Base-by-base conservation (phyloP, 37 sponge, comb jelly and placozoan species). In the Spongilla lacustris region DNA sequence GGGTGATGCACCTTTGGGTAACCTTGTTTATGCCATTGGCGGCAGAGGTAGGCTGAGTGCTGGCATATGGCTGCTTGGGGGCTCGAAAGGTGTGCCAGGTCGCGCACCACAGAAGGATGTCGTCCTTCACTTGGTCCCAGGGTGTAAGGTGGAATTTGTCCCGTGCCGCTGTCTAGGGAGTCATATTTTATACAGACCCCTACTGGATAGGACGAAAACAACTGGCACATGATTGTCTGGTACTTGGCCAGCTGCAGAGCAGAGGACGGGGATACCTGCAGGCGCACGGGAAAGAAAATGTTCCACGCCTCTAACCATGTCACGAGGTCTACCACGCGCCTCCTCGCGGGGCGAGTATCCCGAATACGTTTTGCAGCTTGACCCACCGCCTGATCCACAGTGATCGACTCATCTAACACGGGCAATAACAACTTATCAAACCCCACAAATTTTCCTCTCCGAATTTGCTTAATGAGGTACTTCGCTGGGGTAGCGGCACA, bases 231-330 rank as follows among this genome's bases (percentile, higher is more conserved):
- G 66, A 77, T 10, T 21, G 78, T 69, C 78, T 85, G 86, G 69
- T 85, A 85, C 30, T 77, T 77, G 50, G 50, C 71, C 19, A 85
- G 70, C 27, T 85, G 79, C 38, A 85, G 50, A 46, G 86, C 86
- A 8, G 36, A 50, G 29, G 24, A 21, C 50, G 76, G 84, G 32
- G 22, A 30, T 67, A 19, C 49, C 32, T 34, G 34, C 14, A 75
- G 68, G 22, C 36, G 32, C 6, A 46, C 67, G 25, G 67, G 66
- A 23, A 75, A 30, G 46, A 78, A 85, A 46, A 32, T 69, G 78
- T 85, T 85, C 86, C 86, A 85, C 21, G 86, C 86, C 69, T 77
- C 79, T 10, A 85, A 31, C 86, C 86, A 77, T 0, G 79, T 36
- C 12, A 70, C 29, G 17, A 85, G 27, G 86, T 75, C 84, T 3